Evolutionary conservation across 2,113 vertebrate species (phyloP).

Genomic region (Amphiprion percula): DNA sequence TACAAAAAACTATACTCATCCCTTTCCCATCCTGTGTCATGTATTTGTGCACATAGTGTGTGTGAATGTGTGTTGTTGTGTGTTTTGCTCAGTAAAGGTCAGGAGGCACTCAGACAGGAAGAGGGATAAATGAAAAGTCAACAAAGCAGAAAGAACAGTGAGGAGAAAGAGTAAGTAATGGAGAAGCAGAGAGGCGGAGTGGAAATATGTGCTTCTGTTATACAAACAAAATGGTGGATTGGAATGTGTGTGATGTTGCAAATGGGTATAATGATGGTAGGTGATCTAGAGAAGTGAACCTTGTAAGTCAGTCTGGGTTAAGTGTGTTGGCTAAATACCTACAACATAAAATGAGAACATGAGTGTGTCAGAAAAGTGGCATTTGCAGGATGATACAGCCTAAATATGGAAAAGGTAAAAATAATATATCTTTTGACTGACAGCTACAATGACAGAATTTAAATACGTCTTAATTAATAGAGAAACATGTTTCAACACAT

Average conservation of each 20-base stretch:
- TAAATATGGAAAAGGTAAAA: no score
- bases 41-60: slow-evolving; percentile 16
- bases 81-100: slow-evolving; percentile 78
- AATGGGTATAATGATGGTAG: neutral
- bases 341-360: neutral
- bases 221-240: neutral
- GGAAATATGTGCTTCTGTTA: slow-evolving; percentile 30
- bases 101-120: slow-evolving; percentile 71
- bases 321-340: neutral
- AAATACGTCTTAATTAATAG: neutral
- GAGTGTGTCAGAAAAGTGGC: neutral
- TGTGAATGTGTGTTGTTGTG: slow-evolving; percentile 33
- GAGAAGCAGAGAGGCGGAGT: slow-evolving; percentile 19
- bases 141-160: slow-evolving; percentile 65
- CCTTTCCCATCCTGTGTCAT: slow-evolving; percentile 52
- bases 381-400: no score
- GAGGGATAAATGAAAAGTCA: slow-evolving; percentile 78
- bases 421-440: neutral
- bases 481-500: slow-evolving; percentile 11
- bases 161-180: slow-evolving; percentile 27
- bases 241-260: neutral
- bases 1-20: slow-evolving; percentile 68
- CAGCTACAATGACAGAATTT: neutral
- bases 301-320: neutral
- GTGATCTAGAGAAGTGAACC: neutral